These are phyloP conservation scores for Thelaira solivaga DNA, from an alignment of 2,888 invertebrate species.

Conservation along the genomic window DNA sequence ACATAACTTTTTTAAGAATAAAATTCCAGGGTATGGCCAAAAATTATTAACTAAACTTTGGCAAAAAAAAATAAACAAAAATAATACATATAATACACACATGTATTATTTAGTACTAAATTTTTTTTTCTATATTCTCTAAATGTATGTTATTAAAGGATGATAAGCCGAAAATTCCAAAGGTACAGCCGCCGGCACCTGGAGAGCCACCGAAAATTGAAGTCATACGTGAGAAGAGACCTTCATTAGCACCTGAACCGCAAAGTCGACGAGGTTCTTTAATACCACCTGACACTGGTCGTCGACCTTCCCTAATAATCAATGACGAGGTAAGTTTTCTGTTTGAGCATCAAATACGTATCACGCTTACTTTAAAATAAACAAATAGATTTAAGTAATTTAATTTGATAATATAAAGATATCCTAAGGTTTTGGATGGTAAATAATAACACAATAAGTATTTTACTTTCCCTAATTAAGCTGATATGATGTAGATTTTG, in stretches of 20 bases:
- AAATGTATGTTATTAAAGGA: no score
- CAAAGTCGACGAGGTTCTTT: constrained; percentile 89
- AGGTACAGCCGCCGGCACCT: constrained; percentile 82
- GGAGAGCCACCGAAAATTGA: constrained; percentile 88
- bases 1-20: no score
- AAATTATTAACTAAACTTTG: no score
- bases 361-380: not conserved
- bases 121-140: not conserved
- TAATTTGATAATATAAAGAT: not conserved
- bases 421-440: constrained; percentile 6
- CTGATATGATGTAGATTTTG: not conserved
- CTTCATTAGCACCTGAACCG: constrained; percentile 84
- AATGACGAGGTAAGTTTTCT: constrained; percentile 90
- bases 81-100: no score
- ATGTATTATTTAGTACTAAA: constrained; percentile 22
- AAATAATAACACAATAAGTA: not conserved
- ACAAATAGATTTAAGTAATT: not conserved
- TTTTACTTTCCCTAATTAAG: not conserved
- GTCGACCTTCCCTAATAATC: constrained; percentile 93
- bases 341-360: not conserved
- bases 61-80: no score
- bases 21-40: no score
- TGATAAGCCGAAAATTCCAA: constrained; percentile 79
- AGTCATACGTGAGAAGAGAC: constrained; percentile 90
- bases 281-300: constrained; percentile 91